Percentiles rank a stretch among this genome's conserved stretches.
These are phyloP conservation scores for Hemistola chrysoprasaria DNA, from an alignment of 2,888 invertebrate genomes.

Conservation along the genomic window DNA sequence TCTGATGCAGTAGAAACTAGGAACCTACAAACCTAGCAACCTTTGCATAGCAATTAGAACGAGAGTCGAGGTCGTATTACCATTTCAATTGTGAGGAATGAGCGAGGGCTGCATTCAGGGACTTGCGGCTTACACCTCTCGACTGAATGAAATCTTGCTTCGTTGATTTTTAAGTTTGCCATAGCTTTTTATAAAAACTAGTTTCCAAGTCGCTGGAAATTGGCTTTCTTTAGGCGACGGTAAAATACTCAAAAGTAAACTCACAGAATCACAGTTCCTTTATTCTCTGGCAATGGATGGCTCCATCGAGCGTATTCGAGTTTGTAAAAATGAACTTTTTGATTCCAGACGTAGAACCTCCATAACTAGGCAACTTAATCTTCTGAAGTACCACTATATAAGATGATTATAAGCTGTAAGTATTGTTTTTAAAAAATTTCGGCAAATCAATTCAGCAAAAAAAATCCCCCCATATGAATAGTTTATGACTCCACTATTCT, in stretches of 20 bases:
- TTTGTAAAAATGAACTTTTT: constrained; percentile 8
- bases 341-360: no score
- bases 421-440: no score
- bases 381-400: no score
- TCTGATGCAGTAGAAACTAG: constrained; percentile 14
- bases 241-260: constrained; percentile 21
- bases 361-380: no score
- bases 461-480: no score
- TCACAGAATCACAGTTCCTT: constrained; percentile 20
- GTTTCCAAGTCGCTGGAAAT: constrained; percentile 46
- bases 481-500: no score
- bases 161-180: constrained; percentile 51
- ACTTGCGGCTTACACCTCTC: constrained; percentile 43
- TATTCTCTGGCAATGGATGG: constrained; percentile 1
- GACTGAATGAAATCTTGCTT: constrained; percentile 43
- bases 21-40: constrained; percentile 37
- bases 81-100: constrained; percentile 71
- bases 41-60: constrained; percentile 72
- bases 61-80: constrained; percentile 57
- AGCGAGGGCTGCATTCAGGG: constrained; percentile 39
- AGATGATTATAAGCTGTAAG: no score
- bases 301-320: constrained; percentile 6
- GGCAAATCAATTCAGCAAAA: no score
- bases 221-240: constrained; percentile 34
- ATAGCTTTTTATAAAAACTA: constrained; percentile 32